phyloP scores from a whole-genome alignment of 2,113 vertebrate genomes.

The Oryzias woworae region DNA sequence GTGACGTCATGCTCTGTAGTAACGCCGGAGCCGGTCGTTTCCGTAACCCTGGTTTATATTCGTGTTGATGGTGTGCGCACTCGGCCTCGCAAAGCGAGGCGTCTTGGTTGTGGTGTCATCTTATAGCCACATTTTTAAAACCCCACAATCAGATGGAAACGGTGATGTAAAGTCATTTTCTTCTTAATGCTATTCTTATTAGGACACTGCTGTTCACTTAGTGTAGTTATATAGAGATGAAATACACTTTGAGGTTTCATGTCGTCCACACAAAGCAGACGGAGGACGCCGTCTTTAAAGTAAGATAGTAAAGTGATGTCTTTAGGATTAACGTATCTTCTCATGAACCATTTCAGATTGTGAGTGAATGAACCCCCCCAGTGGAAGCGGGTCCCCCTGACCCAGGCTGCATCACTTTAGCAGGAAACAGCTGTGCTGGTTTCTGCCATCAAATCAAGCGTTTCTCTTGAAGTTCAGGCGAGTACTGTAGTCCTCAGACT shows the following conservation, averaged over 20 bases:
- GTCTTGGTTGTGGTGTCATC: slow-evolving; percentile 70
- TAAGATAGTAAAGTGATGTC: background rate
- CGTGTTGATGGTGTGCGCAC: slow-evolving; percentile 73
- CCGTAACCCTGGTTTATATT: slow-evolving; percentile 70
- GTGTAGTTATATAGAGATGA: slow-evolving; percentile 32
- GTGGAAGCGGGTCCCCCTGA: no score
- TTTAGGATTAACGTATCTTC: no score
- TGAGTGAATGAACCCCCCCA: slow-evolving; percentile 35
- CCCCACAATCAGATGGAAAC: slow-evolving; percentile 46
- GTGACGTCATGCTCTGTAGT: slow-evolving; percentile 41
- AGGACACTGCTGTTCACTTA: slow-evolving; percentile 61
- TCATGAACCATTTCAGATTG: slow-evolving; percentile 40
- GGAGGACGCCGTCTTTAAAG: slow-evolving; percentile 30
- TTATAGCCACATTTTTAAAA: slow-evolving; percentile 48
- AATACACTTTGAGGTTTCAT: slow-evolving; percentile 29
- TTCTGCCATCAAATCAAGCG: no score
- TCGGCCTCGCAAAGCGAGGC: slow-evolving; percentile 69
- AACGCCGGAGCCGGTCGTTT: slow-evolving; percentile 55
- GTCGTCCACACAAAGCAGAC: slow-evolving; percentile 32
- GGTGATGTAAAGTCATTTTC: slow-evolving; percentile 21
- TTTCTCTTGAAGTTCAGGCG: no score
- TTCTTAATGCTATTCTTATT: slow-evolving; percentile 9
- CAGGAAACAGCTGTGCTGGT: no score
- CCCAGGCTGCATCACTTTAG: no score
- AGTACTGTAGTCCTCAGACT: no score